Base-by-base conservation (phyloP, 2,888 invertebrate species). In the Mythimna vitellina region DNA sequence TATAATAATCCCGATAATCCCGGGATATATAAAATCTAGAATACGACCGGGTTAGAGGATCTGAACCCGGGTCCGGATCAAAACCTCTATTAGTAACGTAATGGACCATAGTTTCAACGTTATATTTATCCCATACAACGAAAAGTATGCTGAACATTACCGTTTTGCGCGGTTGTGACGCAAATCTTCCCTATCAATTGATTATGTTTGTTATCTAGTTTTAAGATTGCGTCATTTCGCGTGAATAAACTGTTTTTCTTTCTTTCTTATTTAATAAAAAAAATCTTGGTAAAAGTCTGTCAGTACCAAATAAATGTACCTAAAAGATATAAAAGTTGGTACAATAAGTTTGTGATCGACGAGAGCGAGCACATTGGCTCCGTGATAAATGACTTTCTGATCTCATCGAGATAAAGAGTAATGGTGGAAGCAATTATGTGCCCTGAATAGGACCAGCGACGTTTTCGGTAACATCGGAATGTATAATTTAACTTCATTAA, bases 331-430 rank as follows among this genome's bases (percentile, higher is more conserved):
- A 83, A 84, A 76, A 74, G 72, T 70, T 69, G 29, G 53, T 67
- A 78, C 68, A 76, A 73, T 76, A 83, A 84, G 81, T 73, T 81
- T 62, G 61, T 58, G 72, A 82, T 75, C 46, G 74, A 76, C 76
- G 56, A 54, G 25, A 70, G 69, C 62, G 53, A 68, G 70, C 80
- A 82, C 82, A 86, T 86, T 84, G 83, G 76, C 63, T 80, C 65
- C 63, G 83, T 89, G 90, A 89, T 90, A 88, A 91, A 91, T 89
- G 86, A 83, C 69, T 89, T 89, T 88, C 80, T 83, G 88, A 91
- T 91, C 88, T 86, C 73, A 49, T 67, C 70, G 76, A 87, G 87
- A 89, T 87, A 87, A 86, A 87, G 83, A 86, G 71, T 86, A 84
- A 89, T 88, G 87, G 81, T 81, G 65, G 73, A 83, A 80, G 85